Conservation (phyloP, 2,797 vertebrate species). For the Odontamblyopus lacepedii region DNA sequence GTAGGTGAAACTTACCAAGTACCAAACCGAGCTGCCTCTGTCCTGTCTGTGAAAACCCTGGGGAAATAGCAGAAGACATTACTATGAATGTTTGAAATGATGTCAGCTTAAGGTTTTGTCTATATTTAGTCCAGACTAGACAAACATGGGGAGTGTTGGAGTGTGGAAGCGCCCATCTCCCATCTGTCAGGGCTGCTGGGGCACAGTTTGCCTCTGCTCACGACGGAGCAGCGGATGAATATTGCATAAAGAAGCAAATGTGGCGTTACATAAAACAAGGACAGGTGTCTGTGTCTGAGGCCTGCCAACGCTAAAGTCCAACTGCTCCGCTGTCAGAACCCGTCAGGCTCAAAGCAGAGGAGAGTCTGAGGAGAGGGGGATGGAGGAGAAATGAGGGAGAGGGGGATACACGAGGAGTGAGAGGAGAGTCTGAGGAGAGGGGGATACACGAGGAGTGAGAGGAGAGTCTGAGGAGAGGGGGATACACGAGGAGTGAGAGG, state of each 20-base stretch:
- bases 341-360: slow-evolving; percentile 23
- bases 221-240: not conserved
- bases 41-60: too few species aligned
- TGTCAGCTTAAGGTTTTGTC: not conserved
- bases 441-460: too few species aligned
- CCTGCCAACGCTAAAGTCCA: slow-evolving; percentile 9
- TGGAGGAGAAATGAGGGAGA: slow-evolving; percentile 11
- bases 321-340: slow-evolving; percentile 23
- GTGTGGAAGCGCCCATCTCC: not conserved
- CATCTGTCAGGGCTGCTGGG: not conserved
- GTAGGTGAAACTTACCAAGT: too few species aligned
- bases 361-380: not conserved
- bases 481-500: too few species aligned
- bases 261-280: not conserved
- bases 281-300: slow-evolving; percentile 18
- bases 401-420: too few species aligned
- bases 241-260: slow-evolving; percentile 11
- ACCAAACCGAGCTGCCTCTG: too few species aligned
- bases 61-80: not conserved
- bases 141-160: not conserved
- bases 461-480: too few species aligned
- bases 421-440: too few species aligned
- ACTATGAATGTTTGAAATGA: not conserved
- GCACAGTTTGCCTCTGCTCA: not conserved
- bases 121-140: not conserved